Evolutionary conservation across 2,888 invertebrate species (phyloP), one percentile per base, ranked within the genome.

Genomic region (Rotaria sp.): DNA sequence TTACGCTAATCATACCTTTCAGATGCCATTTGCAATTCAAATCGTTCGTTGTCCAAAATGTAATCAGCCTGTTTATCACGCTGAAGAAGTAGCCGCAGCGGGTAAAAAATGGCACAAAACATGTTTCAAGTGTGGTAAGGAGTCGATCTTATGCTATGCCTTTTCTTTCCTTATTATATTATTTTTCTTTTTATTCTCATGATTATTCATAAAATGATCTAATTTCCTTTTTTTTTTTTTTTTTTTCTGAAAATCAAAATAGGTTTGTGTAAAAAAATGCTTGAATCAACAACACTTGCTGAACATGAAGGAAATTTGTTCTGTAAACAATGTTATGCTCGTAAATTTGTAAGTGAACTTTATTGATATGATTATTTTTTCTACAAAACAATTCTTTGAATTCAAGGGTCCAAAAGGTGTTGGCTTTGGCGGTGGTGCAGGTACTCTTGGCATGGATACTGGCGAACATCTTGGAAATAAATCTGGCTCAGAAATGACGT

Each of bases 261-360:
- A 96, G 96, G 89, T 75, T 86, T 96, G 91, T 97, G 97, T 92
- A 94, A 94, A 89, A 96, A 96, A 92, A 95, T 96, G 88, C 93
- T 98, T 89, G 97, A 98, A 91, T 97, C 96, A 85, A 96, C 96
- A 91, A 96, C 95, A 89, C 96, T 96, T 88, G 85, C 85, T 91
- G 96, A 96, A 90, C 96, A 96, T 85, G 95, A 96, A 90, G 93
- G 93, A 88, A 96, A 96, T 89, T 94, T 96, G 88, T 97, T 96
- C 92, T 97, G 96, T 93, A 96, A 95, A 92, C 89, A 94, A 91
- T 97, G 96, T 92, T 96, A 97, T 91, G 96, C 96, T 90, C 96
- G 96, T 92, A 96, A 95, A 91, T 97, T 95, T 94, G 94, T 97
- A 97, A 89, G 97, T 97, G 86, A 97, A 97, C 91, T 18, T 18